Base-by-base conservation (phyloP, 2,797 vertebrate genomes). In the Diceros bicornis region DNA sequence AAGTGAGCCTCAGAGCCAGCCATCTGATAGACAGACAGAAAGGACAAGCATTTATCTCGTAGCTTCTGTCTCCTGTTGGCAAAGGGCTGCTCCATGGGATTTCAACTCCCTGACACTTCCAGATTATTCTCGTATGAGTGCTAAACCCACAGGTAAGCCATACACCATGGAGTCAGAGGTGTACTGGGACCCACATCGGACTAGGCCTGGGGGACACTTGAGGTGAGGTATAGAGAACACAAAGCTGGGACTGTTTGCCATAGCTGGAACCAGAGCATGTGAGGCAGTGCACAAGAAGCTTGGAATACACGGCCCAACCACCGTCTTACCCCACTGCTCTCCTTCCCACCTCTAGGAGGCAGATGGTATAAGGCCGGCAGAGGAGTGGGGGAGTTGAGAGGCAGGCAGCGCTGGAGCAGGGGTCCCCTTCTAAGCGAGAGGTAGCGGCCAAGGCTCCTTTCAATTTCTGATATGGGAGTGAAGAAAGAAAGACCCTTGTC, bases 301-400 rank as follows among this genome's bases (percentile, higher is more conserved):
- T 41, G 7, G 20, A 13, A n/a, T 47, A 10, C 5, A 4, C 2
- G 18, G 23, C 7, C 18, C 13, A 13, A 3, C 20, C 1, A 0
- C 37, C 34, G 9, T 55, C 37, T 62, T 5, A 20, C 6, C 6
- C 20, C 13, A 5, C 13, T 57, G 7, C 47, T 37, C 37, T 89
- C 64, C 16, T 82, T 11, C 37, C 29, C 11, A n/a, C 27, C 55
- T 11, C 47, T 52, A 4, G 0, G n/a, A 29, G 20, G 14, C 29
- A 82, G 55, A 6, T 0, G 3, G 21, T 29, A 25, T 29, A n/a
- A 88, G 47, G 44, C 20, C 6, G 9, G n/a, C 1, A 10, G 32
- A 32, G 3, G 10, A 79, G 20, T 41, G 41, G 23, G 34, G n/a
- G 66, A 86, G 14, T 1, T 13, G 77, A 77, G 79, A 50, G 27